These are phyloP conservation scores for Ephestia elutella DNA, from an alignment of 1,140 invertebrate species.

Conservation along the genomic window DNA sequence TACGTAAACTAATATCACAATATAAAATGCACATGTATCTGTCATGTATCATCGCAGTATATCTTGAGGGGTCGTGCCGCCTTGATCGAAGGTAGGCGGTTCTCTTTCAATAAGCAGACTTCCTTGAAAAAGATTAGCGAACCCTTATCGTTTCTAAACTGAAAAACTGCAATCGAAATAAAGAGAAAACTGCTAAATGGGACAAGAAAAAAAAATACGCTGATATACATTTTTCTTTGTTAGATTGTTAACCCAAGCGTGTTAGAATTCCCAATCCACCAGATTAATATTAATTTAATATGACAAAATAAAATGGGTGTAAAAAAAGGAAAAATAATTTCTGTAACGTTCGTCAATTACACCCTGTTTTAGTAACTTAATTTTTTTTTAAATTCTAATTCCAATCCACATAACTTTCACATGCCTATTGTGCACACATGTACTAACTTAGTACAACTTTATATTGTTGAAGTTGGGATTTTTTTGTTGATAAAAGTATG, in stretches of 20 bases:
- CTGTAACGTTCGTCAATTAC: too few species aligned
- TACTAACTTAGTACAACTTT: too few species aligned
- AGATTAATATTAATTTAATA: background rate
- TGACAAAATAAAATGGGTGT: too few species aligned
- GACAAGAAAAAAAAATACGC: slow-evolving; percentile 11
- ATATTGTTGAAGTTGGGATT: too few species aligned
- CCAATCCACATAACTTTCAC: too few species aligned
- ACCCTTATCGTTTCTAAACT: slow-evolving; percentile 64
- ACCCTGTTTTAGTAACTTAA: too few species aligned
- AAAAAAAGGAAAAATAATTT: too few species aligned
- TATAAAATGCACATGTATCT: slow-evolving; percentile 7
- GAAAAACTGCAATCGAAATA: slow-evolving; percentile 58
- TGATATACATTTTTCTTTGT: background rate
- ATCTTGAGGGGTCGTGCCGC: background rate
- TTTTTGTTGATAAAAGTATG: too few species aligned
- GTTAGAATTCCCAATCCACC: background rate
- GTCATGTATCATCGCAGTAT: background rate
- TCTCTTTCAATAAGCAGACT: slow-evolving; percentile 26
- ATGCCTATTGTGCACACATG: too few species aligned
- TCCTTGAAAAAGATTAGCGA: slow-evolving; percentile 63
- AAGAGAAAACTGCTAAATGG: slow-evolving; percentile 22
- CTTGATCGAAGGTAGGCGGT: background rate
- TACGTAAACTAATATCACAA: slow-evolving; percentile 14
- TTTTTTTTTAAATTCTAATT: too few species aligned
- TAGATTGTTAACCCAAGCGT: background rate